A percentile compares a stretch with the other conserved stretches of the same genome.
Evolutionary conservation across 2,888 invertebrate species (phyloP).

Genomic region (Pammene aurita): DNA sequence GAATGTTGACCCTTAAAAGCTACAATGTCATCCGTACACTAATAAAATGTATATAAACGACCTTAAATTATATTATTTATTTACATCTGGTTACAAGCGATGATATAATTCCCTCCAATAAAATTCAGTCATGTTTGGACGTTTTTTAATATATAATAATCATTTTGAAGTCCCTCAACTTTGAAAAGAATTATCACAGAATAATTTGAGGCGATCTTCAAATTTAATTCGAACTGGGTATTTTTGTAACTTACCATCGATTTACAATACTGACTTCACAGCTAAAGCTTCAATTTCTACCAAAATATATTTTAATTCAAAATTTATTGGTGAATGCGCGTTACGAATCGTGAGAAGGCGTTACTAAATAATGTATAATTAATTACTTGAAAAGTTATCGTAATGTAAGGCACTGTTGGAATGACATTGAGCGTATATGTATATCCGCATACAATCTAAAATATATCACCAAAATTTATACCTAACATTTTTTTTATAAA

Average conservation of each 20-base stretch:
- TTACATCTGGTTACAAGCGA: constrained; percentile 53
- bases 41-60: constrained; percentile 44
- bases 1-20: constrained; percentile 68
- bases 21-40: constrained; percentile 70
- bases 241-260: constrained; percentile 34
- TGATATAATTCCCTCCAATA: constrained; percentile 51
- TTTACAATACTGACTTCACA: constrained; percentile 41
- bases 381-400: constrained; percentile 28
- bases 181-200: constrained; percentile 82
- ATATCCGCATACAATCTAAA: constrained; percentile 51
- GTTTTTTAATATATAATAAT: constrained; percentile 44
- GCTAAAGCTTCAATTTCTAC: constrained; percentile 45
- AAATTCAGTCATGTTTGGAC: constrained; percentile 47
- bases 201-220: constrained; percentile 78
- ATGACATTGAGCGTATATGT: constrained; percentile 75
- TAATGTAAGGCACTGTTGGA: constrained; percentile 69
- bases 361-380: constrained; percentile 39
- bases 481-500: constrained; percentile 43
- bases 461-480: constrained; percentile 56
- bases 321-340: constrained; percentile 55
- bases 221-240: constrained; percentile 51
- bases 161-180: constrained; percentile 78
- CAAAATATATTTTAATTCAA: constrained; percentile 53
- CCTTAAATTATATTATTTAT: constrained; percentile 44
- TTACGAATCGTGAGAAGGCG: constrained; percentile 22